These are phyloP conservation scores for Pristionchus entomophagus DNA, from an alignment of 2,888 invertebrate species.

Conservation along the genomic window DNA sequence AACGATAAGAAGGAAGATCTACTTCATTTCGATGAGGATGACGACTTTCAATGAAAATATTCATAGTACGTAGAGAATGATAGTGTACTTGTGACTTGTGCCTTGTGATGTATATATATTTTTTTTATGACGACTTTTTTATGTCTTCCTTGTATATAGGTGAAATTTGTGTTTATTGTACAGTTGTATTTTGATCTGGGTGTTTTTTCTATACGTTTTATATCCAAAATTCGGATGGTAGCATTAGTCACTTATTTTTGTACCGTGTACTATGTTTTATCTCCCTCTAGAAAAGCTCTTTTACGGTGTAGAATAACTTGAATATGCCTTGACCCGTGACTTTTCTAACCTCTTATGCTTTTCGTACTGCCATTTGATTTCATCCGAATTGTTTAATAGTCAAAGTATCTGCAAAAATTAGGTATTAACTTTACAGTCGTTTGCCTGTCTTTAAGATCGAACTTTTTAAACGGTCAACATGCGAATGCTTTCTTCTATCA, in stretches of 20 bases:
- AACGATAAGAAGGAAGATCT: slow-evolving; percentile 43
- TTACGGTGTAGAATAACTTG: slow-evolving; percentile 11
- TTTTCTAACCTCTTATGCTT: slow-evolving; percentile 33
- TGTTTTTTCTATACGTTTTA: not conserved
- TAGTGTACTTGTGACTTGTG: slow-evolving; percentile 20
- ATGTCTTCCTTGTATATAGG: slow-evolving; percentile 31
- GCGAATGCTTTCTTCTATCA: slow-evolving; percentile 14
- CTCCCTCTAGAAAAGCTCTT: not conserved
- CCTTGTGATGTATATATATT: not conserved
- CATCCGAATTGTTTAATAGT: not conserved
- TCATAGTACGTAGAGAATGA: not conserved
- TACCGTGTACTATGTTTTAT: not conserved
- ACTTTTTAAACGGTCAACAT: slow-evolving; percentile 38
- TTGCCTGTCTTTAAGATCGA: slow-evolving; percentile 29
- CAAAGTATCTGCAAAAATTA: not conserved
- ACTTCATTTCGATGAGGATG: slow-evolving; percentile 44
- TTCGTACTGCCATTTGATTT: slow-evolving; percentile 19
- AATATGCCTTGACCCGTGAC: slow-evolving; percentile 37
- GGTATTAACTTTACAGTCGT: slow-evolving; percentile 9
- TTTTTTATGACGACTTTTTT: too few relatives aligned
- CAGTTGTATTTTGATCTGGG: not conserved
- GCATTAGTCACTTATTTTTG: slow-evolving; percentile 11
- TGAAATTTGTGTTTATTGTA: not conserved
- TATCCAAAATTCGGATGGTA: slow-evolving; percentile 28
- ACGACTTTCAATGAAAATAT: not conserved